Evolutionary conservation across 2,113 vertebrate genomes (phyloP).

Genomic region (Rattus norvegicus): GRCr8 NC_086021.1:182961001-182961500

Average conservation of each 20-base stretch:
- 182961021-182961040: rapidly evolving
- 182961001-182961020: neutral
- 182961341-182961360: neutral
- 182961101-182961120: neutral
- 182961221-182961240: neutral
- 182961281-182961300: neutral
- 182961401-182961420: too few species aligned
- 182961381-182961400: neutral
- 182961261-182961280: neutral
- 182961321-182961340: neutral
- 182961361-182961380: neutral
- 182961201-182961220: neutral
- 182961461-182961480: neutral
- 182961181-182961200: too few species aligned
- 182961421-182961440: neutral
- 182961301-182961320: neutral
- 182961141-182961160: too few species aligned
- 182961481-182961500: neutral
- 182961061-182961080: neutral
- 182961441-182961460: neutral
- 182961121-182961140: too few species aligned
- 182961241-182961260: neutral
- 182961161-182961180: neutral
- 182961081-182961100: neutral
- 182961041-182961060: neutral